Evolutionary conservation across 2,888 invertebrate species (phyloP).

Genomic region (Azorinus chamasolen): DNA sequence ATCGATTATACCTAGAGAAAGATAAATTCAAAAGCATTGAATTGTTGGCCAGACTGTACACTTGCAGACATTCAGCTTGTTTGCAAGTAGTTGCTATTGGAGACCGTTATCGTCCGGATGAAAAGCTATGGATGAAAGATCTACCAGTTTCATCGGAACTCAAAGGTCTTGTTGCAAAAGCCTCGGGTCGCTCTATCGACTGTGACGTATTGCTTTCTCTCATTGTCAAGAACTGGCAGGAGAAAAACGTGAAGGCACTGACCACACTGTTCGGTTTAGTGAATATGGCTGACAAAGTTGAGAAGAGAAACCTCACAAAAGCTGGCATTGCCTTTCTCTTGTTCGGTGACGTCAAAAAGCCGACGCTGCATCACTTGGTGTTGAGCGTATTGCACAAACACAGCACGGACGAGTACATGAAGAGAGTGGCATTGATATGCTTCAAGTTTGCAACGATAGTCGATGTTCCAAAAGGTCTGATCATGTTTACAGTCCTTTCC

Average conservation of each 20-base stretch:
- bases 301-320: slow-evolving; percentile 27
- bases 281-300: slow-evolving; percentile 51
- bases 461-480: slow-evolving; percentile 33
- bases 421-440: slow-evolving; percentile 13
- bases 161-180: slow-evolving; percentile 11
- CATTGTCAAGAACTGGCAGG: slow-evolving; percentile 40
- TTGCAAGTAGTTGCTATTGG: slow-evolving; percentile 38
- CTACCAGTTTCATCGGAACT: slow-evolving; percentile 4
- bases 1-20: slow-evolving; percentile 3
- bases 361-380: slow-evolving; percentile 40
- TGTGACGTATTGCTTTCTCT: slow-evolving; percentile 28
- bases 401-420: slow-evolving; percentile 38
- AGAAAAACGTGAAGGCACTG: slow-evolving; percentile 23
- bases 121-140: slow-evolving; percentile 12
- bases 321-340: slow-evolving; percentile 10
- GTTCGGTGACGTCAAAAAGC: slow-evolving; percentile 6
- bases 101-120: slow-evolving; percentile 21
- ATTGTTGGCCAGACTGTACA: slow-evolving; percentile 36
- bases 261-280: slow-evolving; percentile 34
- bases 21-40: slow-evolving; percentile 33
- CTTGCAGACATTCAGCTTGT: slow-evolving; percentile 44
- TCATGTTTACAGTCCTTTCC: slow-evolving; percentile 27
- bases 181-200: slow-evolving; percentile 12
- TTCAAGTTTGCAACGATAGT: slow-evolving; percentile 27
- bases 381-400: slow-evolving; percentile 26